Evolutionary conservation across 2,888 invertebrate species (phyloP).

Genomic region (Sminthurides aquaticus): DNA sequence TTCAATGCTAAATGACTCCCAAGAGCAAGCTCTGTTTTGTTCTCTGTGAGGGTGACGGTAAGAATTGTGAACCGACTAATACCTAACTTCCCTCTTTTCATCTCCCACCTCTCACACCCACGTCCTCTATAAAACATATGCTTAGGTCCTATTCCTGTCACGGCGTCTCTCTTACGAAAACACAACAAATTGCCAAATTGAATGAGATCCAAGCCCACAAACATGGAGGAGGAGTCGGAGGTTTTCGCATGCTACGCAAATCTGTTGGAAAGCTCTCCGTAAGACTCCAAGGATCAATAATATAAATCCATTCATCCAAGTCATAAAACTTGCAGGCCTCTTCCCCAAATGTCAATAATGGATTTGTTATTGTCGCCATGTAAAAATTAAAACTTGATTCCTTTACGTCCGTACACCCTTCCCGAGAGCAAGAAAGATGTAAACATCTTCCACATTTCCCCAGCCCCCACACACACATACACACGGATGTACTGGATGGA

Average conservation of each 20-base stretch:
- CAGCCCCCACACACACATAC: background rate
- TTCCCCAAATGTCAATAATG: constrained; percentile 3
- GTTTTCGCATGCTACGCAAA: background rate
- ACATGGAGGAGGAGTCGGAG: no score
- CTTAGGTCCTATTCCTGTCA: background rate
- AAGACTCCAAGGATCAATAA: background rate
- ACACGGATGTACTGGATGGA: background rate
- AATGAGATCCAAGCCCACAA: background rate
- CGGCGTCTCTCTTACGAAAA: background rate
- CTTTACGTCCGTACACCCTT: constrained; percentile 1
- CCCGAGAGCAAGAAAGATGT: background rate
- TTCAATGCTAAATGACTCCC: no score
- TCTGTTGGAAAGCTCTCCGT: background rate
- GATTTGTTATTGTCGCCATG: background rate
- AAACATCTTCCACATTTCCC: background rate
- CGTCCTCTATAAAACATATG: background rate
- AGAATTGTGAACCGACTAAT: no score
- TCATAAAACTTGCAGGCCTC: background rate
- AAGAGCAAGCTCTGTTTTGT: no score
- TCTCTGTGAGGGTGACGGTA: no score
- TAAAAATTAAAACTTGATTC: constrained; percentile 1
- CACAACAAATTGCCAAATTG: background rate
- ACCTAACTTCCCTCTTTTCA: no score
- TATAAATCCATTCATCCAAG: background rate
- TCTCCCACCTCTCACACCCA: background rate